Evolutionary conservation across 64 coral and sea anemone species (phyloP).

Genomic region (Montipora foliosa): DNA sequence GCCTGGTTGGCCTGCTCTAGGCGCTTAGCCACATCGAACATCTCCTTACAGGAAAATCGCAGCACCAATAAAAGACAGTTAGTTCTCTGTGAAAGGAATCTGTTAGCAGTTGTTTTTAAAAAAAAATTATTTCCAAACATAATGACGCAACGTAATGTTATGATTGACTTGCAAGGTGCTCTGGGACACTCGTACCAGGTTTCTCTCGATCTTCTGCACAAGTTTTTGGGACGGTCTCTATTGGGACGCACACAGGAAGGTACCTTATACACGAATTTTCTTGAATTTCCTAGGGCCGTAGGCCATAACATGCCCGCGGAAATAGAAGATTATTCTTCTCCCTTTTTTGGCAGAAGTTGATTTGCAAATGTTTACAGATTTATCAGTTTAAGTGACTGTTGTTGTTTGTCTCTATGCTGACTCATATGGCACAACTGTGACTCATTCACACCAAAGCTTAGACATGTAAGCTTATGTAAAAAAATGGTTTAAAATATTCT

Average conservation of each 20-base stretch:
- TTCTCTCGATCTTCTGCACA: not conserved
- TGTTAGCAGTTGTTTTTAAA: not conserved
- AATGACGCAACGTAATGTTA: constrained; percentile 56
- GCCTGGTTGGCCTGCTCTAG: constrained; percentile 89
- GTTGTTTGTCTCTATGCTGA: too few species aligned
- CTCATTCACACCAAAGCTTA: too few species aligned
- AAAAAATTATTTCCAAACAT: not conserved
- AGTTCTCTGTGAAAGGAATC: not conserved
- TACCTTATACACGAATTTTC: too few species aligned
- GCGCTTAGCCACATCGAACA: constrained; percentile 91
- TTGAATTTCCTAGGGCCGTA: too few species aligned
- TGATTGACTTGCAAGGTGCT: constrained; percentile 20
- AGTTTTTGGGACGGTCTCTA: not conserved
- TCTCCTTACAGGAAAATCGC: constrained; percentile 19
- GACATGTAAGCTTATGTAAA: too few species aligned
- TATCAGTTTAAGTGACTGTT: too few species aligned
- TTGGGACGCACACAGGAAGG: too few species aligned
- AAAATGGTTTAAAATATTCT: too few species aligned
- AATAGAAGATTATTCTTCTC: too few species aligned
- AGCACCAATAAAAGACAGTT: not conserved
- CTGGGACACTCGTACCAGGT: not conserved
- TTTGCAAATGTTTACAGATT: too few species aligned
- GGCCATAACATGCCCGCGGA: too few species aligned
- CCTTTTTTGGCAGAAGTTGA: not conserved
- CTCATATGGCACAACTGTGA: too few species aligned